Base-by-base conservation (phyloP, 2,113 vertebrate genomes). In the Reinhardtius hippoglossoides region DNA sequence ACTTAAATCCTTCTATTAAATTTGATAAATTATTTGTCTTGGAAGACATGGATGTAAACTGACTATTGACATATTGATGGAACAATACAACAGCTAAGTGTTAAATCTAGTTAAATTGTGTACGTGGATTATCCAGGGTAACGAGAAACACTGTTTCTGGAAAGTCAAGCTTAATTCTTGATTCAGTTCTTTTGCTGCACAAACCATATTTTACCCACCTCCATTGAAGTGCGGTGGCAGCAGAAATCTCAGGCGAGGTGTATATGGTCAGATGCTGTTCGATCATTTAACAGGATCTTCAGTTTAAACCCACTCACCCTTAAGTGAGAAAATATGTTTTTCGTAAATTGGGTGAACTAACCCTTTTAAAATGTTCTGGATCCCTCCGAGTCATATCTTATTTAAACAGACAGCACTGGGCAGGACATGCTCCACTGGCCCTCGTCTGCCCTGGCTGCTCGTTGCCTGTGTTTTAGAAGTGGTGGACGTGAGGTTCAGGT, bases 401-500 rank as follows among this genome's bases (percentile, higher is more conserved):
- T 80, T 80, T 20, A 48, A 80, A 58, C 61, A 23, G 44, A 62
- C 4, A 66, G 21, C n/a, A 13, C n/a, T 60, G 68, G 66, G 35
- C 72, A 67, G 90, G 95, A 94, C 91, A 94, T 92, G 95, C 92
- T 91, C 94, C 93, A 93, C 91, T 92, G 94, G 55, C 75, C 42
- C 78, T 42, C 57, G 81, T 57, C 46, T 89, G 74, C 90, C 24
- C 92, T 92, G 90, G 92, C 93, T 93, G 93, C 95, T 87, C 94
- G 94, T 89, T 95, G 91, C 94, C 94, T 95, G 93, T 31, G 89
- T 95, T 81, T 76, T 85, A 68, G 71, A 83, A 79, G 79, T 86
- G 74, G 62, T 92, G 88, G 88, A 94, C 83, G 90, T 87, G 37
- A 93, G 90, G 85, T 93, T 91, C 72, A 76, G 75, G 83, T 90